A percentile compares a stretch with the other conserved stretches of the same genome.
phyloP scores from a whole-genome alignment of 2,888 invertebrate genomes.

The Rhopalosiphum nymphaeae region DNA sequence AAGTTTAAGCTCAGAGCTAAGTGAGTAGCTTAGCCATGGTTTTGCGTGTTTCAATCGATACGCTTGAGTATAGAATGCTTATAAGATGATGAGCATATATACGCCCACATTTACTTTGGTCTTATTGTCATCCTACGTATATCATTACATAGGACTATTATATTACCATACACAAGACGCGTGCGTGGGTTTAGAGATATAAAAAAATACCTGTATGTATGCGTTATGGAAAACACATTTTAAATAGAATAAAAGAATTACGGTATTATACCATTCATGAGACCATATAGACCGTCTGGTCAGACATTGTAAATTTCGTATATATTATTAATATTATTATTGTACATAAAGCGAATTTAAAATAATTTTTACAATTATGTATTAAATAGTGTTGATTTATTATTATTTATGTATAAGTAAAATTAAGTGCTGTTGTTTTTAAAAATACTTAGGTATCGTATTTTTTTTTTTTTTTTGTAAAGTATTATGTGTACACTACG shows the following conservation, averaged over 20 bases:
- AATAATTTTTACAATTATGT: too few species aligned
- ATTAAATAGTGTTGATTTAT: background rate
- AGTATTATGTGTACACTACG: background rate
- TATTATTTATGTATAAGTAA: background rate
- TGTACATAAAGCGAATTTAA: background rate
- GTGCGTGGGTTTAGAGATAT: background rate
- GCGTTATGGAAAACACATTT: background rate
- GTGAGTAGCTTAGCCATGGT: background rate
- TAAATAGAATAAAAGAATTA: background rate
- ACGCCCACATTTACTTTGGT: background rate
- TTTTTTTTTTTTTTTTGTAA: background rate
- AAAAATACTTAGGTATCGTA: background rate
- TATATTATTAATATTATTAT: background rate
- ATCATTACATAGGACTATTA: background rate
- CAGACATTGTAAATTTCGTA: background rate
- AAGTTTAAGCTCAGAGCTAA: background rate
- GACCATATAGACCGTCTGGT: too few species aligned
- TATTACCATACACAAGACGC: background rate
- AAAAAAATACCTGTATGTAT: background rate
- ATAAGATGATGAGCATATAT: background rate
- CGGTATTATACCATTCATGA: too few species aligned
- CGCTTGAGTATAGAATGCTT: background rate
- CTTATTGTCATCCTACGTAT: background rate
- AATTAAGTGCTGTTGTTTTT: background rate
- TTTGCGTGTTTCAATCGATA: background rate